Evolutionary conservation across 2,888 invertebrate genomes (phyloP).

Genomic region (Mimas tiliae): DNA sequence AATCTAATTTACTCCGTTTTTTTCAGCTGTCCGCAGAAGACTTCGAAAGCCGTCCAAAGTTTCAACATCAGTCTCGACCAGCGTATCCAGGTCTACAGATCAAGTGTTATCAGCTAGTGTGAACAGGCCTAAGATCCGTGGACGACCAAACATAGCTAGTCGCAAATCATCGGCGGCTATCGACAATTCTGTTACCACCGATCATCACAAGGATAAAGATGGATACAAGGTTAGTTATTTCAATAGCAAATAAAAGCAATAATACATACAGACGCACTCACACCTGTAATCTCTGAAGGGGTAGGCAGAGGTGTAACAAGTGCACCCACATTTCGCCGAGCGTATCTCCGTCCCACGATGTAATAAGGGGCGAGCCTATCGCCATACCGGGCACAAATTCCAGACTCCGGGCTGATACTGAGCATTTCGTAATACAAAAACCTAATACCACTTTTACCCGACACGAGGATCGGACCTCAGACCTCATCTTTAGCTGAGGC

Average conservation of each 20-base stretch:
- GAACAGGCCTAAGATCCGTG: conserved; percentile 87
- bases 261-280: too few relatives aligned
- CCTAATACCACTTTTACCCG: too few relatives aligned
- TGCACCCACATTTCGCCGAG: too few relatives aligned
- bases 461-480: too few relatives aligned
- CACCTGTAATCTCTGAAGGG: too few relatives aligned
- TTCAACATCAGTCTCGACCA: conserved; percentile 85
- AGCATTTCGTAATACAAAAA: too few relatives aligned
- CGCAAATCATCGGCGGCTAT: conserved; percentile 82
- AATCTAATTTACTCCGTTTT: conserved; percentile 31
- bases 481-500: too few relatives aligned
- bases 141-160: conserved; percentile 84
- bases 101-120: conserved; percentile 82
- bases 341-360: too few relatives aligned
- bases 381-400: too few relatives aligned
- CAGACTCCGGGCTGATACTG: too few relatives aligned
- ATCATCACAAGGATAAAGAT: conserved; percentile 87
- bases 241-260: neutral
- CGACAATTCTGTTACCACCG: conserved; percentile 83
- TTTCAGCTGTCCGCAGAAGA: conserved; percentile 87
- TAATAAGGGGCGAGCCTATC: too few relatives aligned
- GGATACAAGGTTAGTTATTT: conserved; percentile 86
- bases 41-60: conserved; percentile 87
- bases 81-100: conserved; percentile 86
- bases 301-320: too few relatives aligned